Base-by-base conservation (phyloP, 2,888 invertebrate species). In the Cheilosia soror region DNA sequence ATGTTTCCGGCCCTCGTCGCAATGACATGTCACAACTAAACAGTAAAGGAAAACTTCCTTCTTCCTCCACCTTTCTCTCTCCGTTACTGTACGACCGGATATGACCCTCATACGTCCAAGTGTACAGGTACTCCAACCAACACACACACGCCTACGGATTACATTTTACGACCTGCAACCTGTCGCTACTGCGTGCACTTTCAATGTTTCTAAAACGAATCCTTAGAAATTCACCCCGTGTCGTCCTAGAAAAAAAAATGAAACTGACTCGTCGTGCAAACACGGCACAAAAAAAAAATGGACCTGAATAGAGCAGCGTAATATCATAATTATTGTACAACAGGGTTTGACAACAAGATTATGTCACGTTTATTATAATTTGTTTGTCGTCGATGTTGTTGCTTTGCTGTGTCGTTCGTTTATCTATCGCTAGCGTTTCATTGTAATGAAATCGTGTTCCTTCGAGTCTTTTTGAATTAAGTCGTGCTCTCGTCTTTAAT, bases 361-460 rank as follows among this genome's bases (percentile, higher is more conserved):
- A 77, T 71, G 79, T 84, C 84, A 85, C 76, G 80, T 85, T 85
- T 80, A 29, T 65, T 72, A 63, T 83, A 83, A 79, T 79, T 79
- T 80, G 84, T 60, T 80, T 76, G 65, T 76, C 53, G 65, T 76
- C 53, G 11, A 49, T 58, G 53, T 51, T 49, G 42, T 53, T 65
- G 47, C 15, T 58, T 29, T 37, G 31, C 53, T 13, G 57, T 40
- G 53, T 29, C 55, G 11, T 47, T 63, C 58, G 68, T 73, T 57
- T 73, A 37, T 37, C 37, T 37, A 37, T 37, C 37, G 37, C 11
- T 11, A 55, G 68, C 63, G 73, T 68, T 78, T 79, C 68, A 76
- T 76, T 84, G 75, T 84, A 75, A 79, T 75, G 42, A 47, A 75
- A 71, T 75, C 69, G 73, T 78, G 82, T 66, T 73, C 57, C 63